Evolutionary conservation across 2,113 vertebrate species (phyloP).

Genomic region (Sphaerodactylus townsendi): DNA sequence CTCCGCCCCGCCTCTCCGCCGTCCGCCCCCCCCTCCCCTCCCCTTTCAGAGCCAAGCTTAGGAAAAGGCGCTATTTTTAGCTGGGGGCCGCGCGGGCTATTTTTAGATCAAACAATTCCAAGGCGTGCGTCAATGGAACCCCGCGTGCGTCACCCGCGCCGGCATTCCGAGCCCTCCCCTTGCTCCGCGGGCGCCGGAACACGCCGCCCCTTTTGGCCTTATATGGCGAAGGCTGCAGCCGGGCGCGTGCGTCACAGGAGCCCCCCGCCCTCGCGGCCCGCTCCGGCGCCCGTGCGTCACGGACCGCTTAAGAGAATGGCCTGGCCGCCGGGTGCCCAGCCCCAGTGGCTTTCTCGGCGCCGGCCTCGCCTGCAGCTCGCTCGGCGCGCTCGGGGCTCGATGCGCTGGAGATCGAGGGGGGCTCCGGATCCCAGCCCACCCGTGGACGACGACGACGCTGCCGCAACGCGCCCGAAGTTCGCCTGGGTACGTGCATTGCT

Average conservation of each 20-base stretch:
- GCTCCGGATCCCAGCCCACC: neutral
- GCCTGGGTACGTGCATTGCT: neutral
- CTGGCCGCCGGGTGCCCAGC: constrained; percentile 47
- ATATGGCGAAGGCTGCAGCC: constrained; percentile 72
- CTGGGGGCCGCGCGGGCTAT: constrained; percentile 71
- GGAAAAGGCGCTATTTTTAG: constrained; percentile 81
- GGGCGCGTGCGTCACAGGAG: constrained; percentile 41
- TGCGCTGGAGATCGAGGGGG: neutral
- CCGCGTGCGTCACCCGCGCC: constrained; percentile 87
- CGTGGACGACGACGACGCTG: neutral
- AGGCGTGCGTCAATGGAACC: constrained; percentile 95
- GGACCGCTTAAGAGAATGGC: constrained; percentile 66
- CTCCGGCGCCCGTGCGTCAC: constrained; percentile 79
- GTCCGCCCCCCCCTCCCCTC: too few relatives aligned
- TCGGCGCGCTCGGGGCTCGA: neutral
- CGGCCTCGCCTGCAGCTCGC: neutral
- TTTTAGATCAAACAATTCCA: constrained; percentile 84
- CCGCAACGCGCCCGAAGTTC: neutral
- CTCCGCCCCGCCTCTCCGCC: too few relatives aligned
- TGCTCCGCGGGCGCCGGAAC: constrained; percentile 78
- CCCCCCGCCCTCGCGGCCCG: constrained; percentile 6
- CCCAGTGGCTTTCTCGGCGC: constrained; percentile 43
- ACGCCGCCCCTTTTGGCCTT: constrained; percentile 78
- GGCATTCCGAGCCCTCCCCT: constrained; percentile 67
- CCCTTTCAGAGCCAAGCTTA: too few relatives aligned